These are phyloP conservation scores for Noctua janthina DNA, from an alignment of 2,888 invertebrate species.

Conservation along the genomic window DNA sequence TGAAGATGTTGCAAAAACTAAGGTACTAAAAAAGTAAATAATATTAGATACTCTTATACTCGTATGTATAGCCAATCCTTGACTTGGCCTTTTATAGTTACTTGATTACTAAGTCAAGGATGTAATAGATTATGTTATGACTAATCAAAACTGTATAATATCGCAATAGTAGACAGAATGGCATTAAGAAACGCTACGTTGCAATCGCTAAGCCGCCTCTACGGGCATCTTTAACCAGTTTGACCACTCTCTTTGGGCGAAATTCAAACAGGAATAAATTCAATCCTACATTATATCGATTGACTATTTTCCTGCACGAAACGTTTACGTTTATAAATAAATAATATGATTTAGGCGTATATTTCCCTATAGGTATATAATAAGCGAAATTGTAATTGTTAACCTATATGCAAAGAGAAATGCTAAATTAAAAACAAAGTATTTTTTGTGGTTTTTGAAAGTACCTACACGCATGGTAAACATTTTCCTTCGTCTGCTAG, in stretches of 20 bases:
- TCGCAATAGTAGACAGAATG: constrained; percentile 37
- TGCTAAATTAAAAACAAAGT: not conserved
- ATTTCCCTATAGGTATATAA: constrained; percentile 9
- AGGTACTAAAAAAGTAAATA: not conserved
- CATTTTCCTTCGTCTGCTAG: not conserved
- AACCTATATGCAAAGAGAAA: not conserved
- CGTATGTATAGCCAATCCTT: not conserved
- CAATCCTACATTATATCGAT: constrained; percentile 28
- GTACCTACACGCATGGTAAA: not conserved
- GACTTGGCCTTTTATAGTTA: not conserved
- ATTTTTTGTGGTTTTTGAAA: not conserved
- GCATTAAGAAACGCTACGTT: constrained; percentile 31
- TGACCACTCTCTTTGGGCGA: constrained; percentile 44
- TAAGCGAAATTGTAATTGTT: not conserved
- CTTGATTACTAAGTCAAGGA: constrained; percentile 11
- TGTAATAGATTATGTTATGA: constrained; percentile 21
- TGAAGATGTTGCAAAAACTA: not conserved
- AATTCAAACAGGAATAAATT: constrained; percentile 38
- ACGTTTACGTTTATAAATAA: constrained; percentile 18
- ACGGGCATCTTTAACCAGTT: constrained; percentile 47
- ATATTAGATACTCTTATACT: not conserved
- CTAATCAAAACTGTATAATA: constrained; percentile 35
- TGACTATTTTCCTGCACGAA: constrained; percentile 26
- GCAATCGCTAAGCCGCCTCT: constrained; percentile 15
- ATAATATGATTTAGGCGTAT: constrained; percentile 1